phyloP scores from a whole-genome alignment of 2,113 vertebrate genomes.

The Oenanthe melanoleuca region DNA sequence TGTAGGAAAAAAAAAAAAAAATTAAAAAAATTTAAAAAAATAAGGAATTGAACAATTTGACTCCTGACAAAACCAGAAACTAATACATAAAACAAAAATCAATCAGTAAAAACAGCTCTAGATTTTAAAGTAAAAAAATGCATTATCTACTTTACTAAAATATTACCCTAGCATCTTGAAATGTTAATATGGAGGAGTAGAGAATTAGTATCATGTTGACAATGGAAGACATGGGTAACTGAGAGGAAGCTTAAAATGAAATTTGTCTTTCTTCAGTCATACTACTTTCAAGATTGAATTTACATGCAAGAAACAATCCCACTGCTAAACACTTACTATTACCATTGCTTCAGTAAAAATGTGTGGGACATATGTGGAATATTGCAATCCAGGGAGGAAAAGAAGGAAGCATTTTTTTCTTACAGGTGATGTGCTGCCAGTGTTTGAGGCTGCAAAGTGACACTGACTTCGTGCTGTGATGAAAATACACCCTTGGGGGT shows the following conservation, averaged over 20 bases:
- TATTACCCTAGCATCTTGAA: neutral
- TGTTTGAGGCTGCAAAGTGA: neutral
- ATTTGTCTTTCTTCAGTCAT: neutral
- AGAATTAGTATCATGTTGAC: neutral
- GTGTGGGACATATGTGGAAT: neutral
- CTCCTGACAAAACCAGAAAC: neutral
- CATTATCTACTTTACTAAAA: neutral
- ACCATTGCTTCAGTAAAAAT: neutral
- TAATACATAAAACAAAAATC: neutral
- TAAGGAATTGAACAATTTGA: neutral
- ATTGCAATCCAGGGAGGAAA: neutral
- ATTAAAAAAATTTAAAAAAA: too few species aligned
- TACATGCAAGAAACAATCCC: neutral
- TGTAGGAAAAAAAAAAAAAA: fast-evolving
- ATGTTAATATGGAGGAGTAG: neutral
- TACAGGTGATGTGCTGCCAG: neutral
- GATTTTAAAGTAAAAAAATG: neutral
- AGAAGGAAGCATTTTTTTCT: neutral
- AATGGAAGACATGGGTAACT: neutral
- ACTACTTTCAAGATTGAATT: neutral
- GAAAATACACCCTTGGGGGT: neutral
- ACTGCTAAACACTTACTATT: neutral
- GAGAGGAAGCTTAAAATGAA: neutral
- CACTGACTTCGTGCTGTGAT: neutral
- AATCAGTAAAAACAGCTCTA: neutral